A percentile compares a stretch with the other conserved stretches of the same genome.
Evolutionary conservation across 2,888 invertebrate species (phyloP).

Genomic region (Agrilus biguttatus): DNA sequence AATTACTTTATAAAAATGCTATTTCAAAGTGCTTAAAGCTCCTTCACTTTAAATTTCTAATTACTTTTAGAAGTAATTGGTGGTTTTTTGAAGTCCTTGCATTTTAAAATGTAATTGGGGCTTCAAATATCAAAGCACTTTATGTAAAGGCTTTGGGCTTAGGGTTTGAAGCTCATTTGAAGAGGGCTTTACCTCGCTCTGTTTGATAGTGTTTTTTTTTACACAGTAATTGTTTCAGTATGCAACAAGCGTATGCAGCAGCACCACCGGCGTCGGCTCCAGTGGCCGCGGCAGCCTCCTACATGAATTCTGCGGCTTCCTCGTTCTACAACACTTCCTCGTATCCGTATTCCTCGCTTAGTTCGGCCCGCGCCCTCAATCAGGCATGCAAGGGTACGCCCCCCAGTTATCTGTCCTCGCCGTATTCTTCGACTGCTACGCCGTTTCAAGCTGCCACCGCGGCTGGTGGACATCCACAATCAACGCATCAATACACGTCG

Average conservation of each 20-base stretch:
- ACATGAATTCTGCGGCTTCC: slow-evolving; percentile 24
- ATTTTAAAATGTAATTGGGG: no score
- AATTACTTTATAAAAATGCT: no score
- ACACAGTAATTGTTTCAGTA: slow-evolving; percentile 19
- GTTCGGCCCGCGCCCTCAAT: slow-evolving; percentile 23
- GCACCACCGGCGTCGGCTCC: slow-evolving; percentile 17
- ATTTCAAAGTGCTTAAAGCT: no score
- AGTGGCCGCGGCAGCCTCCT: slow-evolving; percentile 19
- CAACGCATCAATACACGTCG: slow-evolving; percentile 25
- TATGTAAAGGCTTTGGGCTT: no score
- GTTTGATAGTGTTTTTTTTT: no score
- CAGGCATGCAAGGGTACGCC: slow-evolving; percentile 42
- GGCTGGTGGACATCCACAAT: slow-evolving; percentile 34
- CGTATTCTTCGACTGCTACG: slow-evolving; percentile 27
- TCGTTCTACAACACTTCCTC: slow-evolving; percentile 28
- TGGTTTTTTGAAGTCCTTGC: no score
- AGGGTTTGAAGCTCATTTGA: no score
- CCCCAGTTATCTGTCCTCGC: slow-evolving; percentile 33
- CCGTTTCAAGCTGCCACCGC: slow-evolving; percentile 19
- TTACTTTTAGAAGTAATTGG: no score
- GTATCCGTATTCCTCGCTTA: slow-evolving; percentile 32
- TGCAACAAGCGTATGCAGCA: slow-evolving; percentile 34
- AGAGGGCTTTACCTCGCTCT: no score
- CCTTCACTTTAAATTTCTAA: no score
- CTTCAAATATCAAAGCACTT: no score